Evolutionary conservation across 2,797 vertebrate genomes (phyloP), one percentile per base, ranked within the genome.

Genomic region (Craterocephalus amniculus): DNA sequence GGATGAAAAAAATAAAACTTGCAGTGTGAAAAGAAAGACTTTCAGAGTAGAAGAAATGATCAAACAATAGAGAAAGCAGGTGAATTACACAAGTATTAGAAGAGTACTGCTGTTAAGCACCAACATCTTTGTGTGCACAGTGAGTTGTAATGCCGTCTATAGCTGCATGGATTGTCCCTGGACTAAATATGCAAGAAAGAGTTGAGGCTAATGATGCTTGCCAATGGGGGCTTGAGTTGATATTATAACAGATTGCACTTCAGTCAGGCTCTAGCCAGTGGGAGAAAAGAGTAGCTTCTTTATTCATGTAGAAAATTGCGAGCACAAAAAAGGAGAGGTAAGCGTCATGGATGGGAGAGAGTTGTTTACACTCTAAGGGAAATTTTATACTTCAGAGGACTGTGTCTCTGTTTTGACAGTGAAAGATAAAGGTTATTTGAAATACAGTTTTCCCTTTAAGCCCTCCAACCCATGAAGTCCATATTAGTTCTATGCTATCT

Each of bases 261-360:
- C 86, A 85, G 83, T 89, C 76, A 74, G 81, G 83, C 73, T 87
- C 66, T 85, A 71, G 86, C 86, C 87, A 63, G 70, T 81, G 89
- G 86, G 83, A 85, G 82, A 87, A 80, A 80, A 78, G 81, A 90
- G 72, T 81, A 59, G 84, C 82, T 81, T 88, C 83, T 89, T 88
- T 91, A 92, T 88, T 91, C 90, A 88, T 92, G 92, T 87, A 89
- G 91, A 91, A 93, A 93, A 93, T 91, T 91, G 84, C 71, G 52
- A 81, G 80, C 88, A 90, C 88, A 90, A 90, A 91, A 84, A 89
- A n/a, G 72, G 81, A 88, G 89, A 85, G 86, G 88, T 89, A 86
- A 84, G 83, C 84, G 88, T 88, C 86, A 88, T 78, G 87, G 88
- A 89, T 88, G 87, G 83, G 64, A 80, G 89, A 73, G 82, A 86